A percentile compares a stretch with the other conserved stretches of the same genome.
Conservation (phyloP, 2,888 invertebrate species). For the Macrophya alboannulata region DNA sequence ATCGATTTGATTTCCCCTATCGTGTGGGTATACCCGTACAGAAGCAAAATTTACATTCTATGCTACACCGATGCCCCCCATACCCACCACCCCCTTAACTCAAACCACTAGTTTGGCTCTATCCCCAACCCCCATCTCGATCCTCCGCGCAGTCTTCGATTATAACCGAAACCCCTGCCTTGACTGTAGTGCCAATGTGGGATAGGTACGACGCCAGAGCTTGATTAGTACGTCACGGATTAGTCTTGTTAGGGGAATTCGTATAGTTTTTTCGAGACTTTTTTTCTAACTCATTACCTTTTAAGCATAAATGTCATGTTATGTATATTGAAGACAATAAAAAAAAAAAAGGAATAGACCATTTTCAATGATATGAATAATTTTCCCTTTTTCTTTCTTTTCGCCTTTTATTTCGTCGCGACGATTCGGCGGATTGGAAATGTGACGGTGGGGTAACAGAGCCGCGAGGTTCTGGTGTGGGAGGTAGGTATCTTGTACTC, state of each 20-base stretch:
- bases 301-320: neutral
- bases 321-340: neutral
- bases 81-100: slow-evolving; percentile 63
- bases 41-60: slow-evolving; percentile 77
- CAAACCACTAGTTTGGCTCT: slow-evolving; percentile 65
- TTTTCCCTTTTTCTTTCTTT: neutral
- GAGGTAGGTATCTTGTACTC: neutral
- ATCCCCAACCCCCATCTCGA: slow-evolving; percentile 63
- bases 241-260: slow-evolving; percentile 10
- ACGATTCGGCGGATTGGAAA: neutral
- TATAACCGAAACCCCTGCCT: slow-evolving; percentile 74
- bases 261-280: neutral
- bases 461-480: neutral
- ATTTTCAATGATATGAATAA: neutral
- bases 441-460: neutral
- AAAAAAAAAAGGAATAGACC: neutral
- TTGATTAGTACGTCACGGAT: slow-evolving; percentile 47
- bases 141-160: slow-evolving; percentile 72
- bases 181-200: slow-evolving; percentile 53
- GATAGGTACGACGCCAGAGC: slow-evolving; percentile 46
- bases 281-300: neutral
- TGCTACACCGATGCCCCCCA: slow-evolving; percentile 64
- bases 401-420: neutral
- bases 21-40: slow-evolving; percentile 75
- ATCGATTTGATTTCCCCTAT: slow-evolving; percentile 80